phyloP scores from a whole-genome alignment of 2,888 invertebrate species.

The Diadegma fenestrale region DNA sequence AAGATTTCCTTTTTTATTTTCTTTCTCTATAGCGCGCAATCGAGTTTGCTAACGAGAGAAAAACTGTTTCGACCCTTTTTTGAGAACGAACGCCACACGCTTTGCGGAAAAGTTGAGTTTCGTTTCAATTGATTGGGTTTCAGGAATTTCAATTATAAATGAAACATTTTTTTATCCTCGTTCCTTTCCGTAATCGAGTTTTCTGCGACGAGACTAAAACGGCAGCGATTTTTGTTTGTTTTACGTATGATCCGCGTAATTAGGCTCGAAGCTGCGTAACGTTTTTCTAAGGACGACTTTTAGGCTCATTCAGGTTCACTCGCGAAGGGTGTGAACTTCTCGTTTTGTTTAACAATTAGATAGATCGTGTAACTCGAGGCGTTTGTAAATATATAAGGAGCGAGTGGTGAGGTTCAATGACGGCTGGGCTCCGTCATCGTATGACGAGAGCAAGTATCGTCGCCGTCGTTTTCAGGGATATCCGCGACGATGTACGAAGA shows the following conservation, averaged over 20 bases:
- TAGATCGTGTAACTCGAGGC: conserved; percentile 42
- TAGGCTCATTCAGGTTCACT: conserved; percentile 2
- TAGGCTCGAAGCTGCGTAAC: not conserved
- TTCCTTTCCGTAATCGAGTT: not conserved
- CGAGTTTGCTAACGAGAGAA: not conserved
- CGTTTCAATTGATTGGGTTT: not conserved
- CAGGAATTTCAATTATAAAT: not conserved
- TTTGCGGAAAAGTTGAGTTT: not conserved
- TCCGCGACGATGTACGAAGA: conserved; percentile 77
- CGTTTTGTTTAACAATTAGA: conserved; percentile 34
- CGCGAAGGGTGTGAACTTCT: conserved; percentile 21
- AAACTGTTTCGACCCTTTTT: not conserved
- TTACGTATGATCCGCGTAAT: not conserved
- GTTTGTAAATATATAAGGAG: not conserved
- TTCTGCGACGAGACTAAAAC: not conserved
- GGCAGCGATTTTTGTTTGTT: not conserved
- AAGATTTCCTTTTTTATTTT: not conserved
- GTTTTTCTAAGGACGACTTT: conserved; percentile 21
- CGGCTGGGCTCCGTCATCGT: conserved; percentile 65
- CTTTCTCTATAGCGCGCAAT: not conserved
- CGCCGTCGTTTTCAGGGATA: conserved; percentile 49
- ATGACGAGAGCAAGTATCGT: conserved; percentile 58
- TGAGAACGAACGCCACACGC: not conserved
- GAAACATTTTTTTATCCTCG: not conserved
- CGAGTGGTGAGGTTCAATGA: conserved; percentile 46